Percentiles rank a stretch among this genome's conserved stretches.
Evolutionary conservation across 1,140 invertebrate genomes (phyloP).

Genomic region (Brachionus paranguensis): DNA sequence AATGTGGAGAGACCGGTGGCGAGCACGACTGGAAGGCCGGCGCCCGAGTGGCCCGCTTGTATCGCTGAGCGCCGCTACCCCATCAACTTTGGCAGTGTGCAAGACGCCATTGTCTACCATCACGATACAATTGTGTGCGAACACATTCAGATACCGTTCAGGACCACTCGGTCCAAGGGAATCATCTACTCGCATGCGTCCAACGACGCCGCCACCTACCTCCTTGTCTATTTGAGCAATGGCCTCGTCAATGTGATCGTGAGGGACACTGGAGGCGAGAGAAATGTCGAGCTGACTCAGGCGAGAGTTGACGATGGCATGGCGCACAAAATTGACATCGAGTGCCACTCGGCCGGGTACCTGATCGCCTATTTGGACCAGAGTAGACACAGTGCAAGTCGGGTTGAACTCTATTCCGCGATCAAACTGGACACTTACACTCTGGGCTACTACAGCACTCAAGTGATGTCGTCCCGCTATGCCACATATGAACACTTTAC

Average conservation of each 20-base stretch:
- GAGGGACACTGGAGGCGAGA: background rate
- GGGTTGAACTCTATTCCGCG: background rate
- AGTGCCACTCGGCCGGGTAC: background rate
- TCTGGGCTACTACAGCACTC: constrained; percentile 23
- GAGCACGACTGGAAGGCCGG: background rate
- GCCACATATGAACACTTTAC: background rate
- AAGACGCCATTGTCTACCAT: constrained; percentile 9
- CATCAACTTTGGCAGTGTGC: background rate
- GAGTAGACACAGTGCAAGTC: background rate
- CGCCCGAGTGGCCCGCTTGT: background rate
- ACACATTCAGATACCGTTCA: constrained; percentile 17
- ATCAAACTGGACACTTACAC: constrained; percentile 4
- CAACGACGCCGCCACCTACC: background rate
- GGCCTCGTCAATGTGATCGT: constrained; percentile 5
- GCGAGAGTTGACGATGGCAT: background rate
- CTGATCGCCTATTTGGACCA: constrained; percentile 15
- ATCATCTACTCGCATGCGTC: constrained; percentile 31
- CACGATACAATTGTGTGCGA: constrained; percentile 16
- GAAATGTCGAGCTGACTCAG: background rate
- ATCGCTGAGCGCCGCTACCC: background rate
- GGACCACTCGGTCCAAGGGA: background rate
- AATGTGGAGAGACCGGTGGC: constrained; percentile 17
- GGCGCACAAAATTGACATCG: background rate
- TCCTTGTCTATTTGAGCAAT: constrained; percentile 7
- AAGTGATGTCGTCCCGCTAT: background rate